These are phyloP conservation scores for Vollenhovia emeryi DNA, from an alignment of 1,140 invertebrate genomes.

Conservation along the genomic window DNA sequence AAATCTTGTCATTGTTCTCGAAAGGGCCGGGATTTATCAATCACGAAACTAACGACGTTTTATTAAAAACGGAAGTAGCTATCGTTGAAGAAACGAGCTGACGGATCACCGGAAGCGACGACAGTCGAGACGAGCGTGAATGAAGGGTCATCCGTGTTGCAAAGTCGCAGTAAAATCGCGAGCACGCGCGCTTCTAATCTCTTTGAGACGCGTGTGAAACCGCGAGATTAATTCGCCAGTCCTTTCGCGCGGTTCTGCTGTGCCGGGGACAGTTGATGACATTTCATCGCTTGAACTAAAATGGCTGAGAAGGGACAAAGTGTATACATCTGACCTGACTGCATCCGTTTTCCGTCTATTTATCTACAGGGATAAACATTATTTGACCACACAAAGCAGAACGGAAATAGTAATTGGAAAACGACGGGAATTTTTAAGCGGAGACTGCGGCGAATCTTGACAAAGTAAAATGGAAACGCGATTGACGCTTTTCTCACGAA, in stretches of 20 bases:
- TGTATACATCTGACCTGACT: background rate
- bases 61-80: background rate
- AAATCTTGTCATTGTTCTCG: background rate
- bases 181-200: too few relatives aligned
- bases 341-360: background rate
- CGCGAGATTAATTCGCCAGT: constrained; percentile 10
- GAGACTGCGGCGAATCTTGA: background rate
- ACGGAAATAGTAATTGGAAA: background rate
- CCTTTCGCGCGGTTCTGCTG: background rate
- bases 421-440: background rate
- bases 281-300: background rate
- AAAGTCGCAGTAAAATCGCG: background rate
- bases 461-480: background rate
- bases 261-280: background rate
- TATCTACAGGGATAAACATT: background rate
- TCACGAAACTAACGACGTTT: background rate
- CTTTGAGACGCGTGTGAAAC: background rate
- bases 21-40: background rate
- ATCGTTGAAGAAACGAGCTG: background rate
- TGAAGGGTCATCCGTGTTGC: background rate
- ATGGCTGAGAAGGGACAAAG: background rate
- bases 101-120: background rate
- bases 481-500: background rate
- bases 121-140: background rate
- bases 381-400: background rate